A percentile compares a stretch with the other conserved stretches of the same genome.
Evolutionary conservation across 2,888 invertebrate genomes (phyloP).

Genomic region (Drosophila putrida): DNA sequence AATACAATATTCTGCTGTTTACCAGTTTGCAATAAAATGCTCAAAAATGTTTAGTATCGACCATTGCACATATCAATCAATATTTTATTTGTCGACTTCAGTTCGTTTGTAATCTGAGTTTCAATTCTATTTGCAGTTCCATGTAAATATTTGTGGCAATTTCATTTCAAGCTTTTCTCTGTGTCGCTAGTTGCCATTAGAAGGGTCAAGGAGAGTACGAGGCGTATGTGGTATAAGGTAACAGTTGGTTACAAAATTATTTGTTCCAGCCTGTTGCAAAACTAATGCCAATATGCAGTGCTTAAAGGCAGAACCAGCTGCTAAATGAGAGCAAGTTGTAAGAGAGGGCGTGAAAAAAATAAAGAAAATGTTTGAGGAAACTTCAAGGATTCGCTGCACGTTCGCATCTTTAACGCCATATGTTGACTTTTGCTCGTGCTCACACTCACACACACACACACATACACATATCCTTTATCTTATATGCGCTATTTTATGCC

Average conservation of each 20-base stretch:
- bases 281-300: conserved; percentile 51
- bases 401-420: conserved; percentile 85
- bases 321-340: conserved; percentile 46
- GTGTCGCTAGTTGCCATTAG: not conserved
- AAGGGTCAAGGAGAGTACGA: not conserved
- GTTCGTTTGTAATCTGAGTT: conserved; percentile 15
- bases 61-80: conserved; percentile 58
- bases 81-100: conserved; percentile 36
- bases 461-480: conserved; percentile 71
- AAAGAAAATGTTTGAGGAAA: conserved; percentile 32
- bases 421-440: conserved; percentile 83
- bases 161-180: conserved; percentile 20
- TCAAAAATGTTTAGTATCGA: conserved; percentile 31
- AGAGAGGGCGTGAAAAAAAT: conserved; percentile 37
- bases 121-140: conserved; percentile 28
- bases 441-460: conserved; percentile 17
- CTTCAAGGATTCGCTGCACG: conserved; percentile 83
- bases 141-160: conserved; percentile 46
- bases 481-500: conserved; percentile 79
- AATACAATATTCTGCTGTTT: conserved; percentile 18
- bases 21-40: conserved; percentile 42
- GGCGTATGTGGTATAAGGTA: conserved; percentile 25
- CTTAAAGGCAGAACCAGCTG: conserved; percentile 44
- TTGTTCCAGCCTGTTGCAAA: conserved; percentile 41
- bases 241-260: conserved; percentile 44